Evolutionary conservation across 2,113 vertebrate genomes (phyloP), one percentile per base, ranked within the genome.

Genomic region (Clarias batrachus): DNA sequence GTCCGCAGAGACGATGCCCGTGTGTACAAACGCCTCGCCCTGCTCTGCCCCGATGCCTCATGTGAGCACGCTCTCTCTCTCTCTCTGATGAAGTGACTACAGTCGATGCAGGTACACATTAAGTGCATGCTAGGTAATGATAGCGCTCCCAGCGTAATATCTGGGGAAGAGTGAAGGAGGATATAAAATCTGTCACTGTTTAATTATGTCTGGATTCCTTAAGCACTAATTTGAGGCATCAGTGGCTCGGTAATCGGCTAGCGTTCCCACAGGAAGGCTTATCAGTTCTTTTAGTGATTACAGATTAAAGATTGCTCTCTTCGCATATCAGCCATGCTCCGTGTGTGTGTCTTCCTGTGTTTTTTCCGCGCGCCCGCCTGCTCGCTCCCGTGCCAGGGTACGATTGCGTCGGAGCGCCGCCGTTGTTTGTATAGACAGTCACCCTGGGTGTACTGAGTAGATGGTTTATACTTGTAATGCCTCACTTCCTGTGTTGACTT

Each of bases 211-310:
- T 88, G 88, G 81, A 81, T 91, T 90, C 90, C 92, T 92, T 94
- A 94, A 93, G 86, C 93, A 92, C 91, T 93, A 92, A 95, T 95
- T 95, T 94, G 93, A 95, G 93, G 94, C 94, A 94, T 93, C 94
- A 93, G 92, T 94, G 92, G 91, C 92, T 94, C 91, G 93, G 92
- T 95, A 95, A 95, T 95, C 93, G 92, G 90, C 90, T 92, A 89
- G 85, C 91, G 88, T 86, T 94, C 93, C 92, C 93, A 90, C 87
- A 92, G 92, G 93, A 93, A 91, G 62, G 91, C 87, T 87, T 89
- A 88, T 88, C 85, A 88, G 87, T 90, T 83, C 68, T 88, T 48
- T 87, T 85, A 81, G 83, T 91, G 90, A 88, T 90, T 88, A 88
- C 86, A 90, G 89, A 91, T 81, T 85, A 84, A 86, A 88, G 87